Base-by-base conservation (phyloP, 2,888 invertebrate genomes). In the Elegia similella region DNA sequence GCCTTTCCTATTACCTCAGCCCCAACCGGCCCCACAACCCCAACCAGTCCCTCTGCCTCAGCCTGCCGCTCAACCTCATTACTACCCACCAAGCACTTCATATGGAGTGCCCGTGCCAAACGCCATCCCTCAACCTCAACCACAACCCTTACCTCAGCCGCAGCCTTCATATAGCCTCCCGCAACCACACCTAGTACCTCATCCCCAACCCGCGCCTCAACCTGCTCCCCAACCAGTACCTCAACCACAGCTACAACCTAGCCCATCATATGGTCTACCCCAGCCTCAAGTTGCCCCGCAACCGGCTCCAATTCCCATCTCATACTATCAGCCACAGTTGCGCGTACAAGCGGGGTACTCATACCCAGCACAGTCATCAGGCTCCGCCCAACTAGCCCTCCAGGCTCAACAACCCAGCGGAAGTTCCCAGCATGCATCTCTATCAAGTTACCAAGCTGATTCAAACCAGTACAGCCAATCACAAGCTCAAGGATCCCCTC, bases 371-470 rank as follows among this genome's bases (percentile, higher is more conserved):
- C 69, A 70, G 44, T 32, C 62, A 30, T 60, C 63, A 16, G 50
- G 34, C 1, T 38, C 50, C 10, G 15, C 62, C 1, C 73, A 71
- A 42, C 61, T 75, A 12, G 73, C 78, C 1, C 62, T 79, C 1
- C 82, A 83, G 66, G 62, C 73, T 8, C 78, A 80, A 54, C 78
- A 80, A 54, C 63, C 73, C 2, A 58, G 68, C 6, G 68, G 56
- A 42, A 69, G 59, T 42, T 65, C 66, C 17, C 62, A 66, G 7
- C 59, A 73, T 7, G 62, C 76, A 1, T 63, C 82, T 0, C 58
- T 80, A 15, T 82, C 86, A 1, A 86, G 86, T 57, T 86, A 86
- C 67, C 88, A 91, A 62, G 85, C 89, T 6, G 88, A 89, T 60
- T 80, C 80, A 0, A 77, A 82, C 57, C 85, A 82, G 59, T 88